Percentiles rank a stretch among this genome's conserved stretches.
Conservation (phyloP, 2,113 vertebrate species). For the Lynx canadensis region DNA sequence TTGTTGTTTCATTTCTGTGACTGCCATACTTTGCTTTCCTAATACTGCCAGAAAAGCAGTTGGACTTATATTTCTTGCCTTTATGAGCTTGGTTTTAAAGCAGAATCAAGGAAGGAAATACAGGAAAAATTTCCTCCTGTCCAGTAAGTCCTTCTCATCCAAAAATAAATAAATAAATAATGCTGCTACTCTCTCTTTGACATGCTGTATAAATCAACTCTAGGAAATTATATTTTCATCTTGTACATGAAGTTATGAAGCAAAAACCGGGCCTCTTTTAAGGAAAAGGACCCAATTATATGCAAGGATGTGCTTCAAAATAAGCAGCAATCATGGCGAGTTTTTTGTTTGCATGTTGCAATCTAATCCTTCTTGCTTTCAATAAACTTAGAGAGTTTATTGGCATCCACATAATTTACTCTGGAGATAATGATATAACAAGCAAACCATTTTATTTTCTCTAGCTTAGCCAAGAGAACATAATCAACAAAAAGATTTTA, state of each 20-base stretch:
- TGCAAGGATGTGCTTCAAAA: neutral
- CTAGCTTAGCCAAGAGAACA: conserved; percentile 46
- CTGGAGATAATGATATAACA: conserved; percentile 9
- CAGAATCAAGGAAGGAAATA: neutral
- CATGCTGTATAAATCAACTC: neutral
- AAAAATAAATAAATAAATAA: conserved; percentile 2
- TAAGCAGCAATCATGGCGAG: conserved; percentile 29
- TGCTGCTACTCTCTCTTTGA: neutral
- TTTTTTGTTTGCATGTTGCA: conserved; percentile 37
- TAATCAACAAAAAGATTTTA: conserved; percentile 37
- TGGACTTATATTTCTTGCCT: conserved; percentile 18
- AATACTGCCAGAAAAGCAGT: neutral
- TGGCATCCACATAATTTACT: neutral
- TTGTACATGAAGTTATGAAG: neutral
- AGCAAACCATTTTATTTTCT: conserved; percentile 42
- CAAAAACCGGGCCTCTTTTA: neutral
- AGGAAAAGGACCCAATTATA: conserved; percentile 14
- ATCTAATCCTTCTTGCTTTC: conserved; percentile 1
- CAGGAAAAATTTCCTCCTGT: neutral
- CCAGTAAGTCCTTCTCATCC: neutral
- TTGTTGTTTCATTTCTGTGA: neutral
- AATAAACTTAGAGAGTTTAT: neutral
- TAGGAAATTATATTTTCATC: conserved; percentile 43
- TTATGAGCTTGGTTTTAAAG: conserved; percentile 10
- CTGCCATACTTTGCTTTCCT: neutral